Evolutionary conservation across 1,140 invertebrate species (phyloP), one percentile per base, ranked within the genome.

Genomic region (Thrips palmi): DNA sequence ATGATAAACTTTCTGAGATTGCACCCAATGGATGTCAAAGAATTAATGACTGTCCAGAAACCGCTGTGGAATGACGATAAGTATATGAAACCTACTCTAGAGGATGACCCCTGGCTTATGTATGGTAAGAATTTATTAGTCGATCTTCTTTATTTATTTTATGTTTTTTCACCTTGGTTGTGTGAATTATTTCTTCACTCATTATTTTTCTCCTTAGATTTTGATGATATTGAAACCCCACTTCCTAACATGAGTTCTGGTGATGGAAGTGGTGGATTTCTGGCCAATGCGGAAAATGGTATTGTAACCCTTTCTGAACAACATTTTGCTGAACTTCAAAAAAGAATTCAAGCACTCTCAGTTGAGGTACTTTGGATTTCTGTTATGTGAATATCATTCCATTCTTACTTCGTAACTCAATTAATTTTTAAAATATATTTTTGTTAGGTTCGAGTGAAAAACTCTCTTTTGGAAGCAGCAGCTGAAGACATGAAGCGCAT

Each of bases 1-100:
- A 59, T 91, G 45, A 74, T 92, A 10, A 92, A 92, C 60, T 93
- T 74, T 50, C 77, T 91, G 60, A 72, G 35, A 70, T 72, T 47
- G 52, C 70, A 14, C 56, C 47, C n/a, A 59, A 65, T 23, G 54
- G 71, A 27, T 58, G 67, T 17, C 54, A 83, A 10, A 64, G 66
- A 25, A 55, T 56, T 10, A 48, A 62, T 3, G 52, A 59, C 17
- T 52, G 60, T 37, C 33, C 33, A 20, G 14, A 28, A 4, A 22
- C 54, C 64, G 8, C 47, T 65, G 2, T 86, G 81, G 80, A 65
- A 74, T 23, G 67, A 69, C 44, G 82, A 89, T 49, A 56, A 57
- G 24, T 89, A 81, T 56, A 66, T 91, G 40, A 74, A 74, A 52
- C 84, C 88, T 4, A 63, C 71, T 7, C 43, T 69, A 23, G 67